Evolutionary conservation across 23 tunicate genomes (phyloP).

Genomic region (Trididemnum clinides): DNA sequence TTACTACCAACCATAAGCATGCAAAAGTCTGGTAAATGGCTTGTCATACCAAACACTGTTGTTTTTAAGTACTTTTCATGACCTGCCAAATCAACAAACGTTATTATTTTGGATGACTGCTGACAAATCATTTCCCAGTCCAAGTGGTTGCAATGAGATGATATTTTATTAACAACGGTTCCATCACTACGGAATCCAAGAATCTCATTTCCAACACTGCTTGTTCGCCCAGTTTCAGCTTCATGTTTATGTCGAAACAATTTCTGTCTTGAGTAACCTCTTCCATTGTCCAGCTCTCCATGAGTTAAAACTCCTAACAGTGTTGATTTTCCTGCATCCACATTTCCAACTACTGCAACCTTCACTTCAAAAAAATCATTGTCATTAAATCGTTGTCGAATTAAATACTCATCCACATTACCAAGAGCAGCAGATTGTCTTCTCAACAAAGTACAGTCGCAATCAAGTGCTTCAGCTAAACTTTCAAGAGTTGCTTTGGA

Average conservation of each 20-base stretch:
- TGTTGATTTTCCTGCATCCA: constrained; percentile 99
- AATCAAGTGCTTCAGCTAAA: constrained; percentile 69
- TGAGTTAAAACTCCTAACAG: constrained; percentile 96
- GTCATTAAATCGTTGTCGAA: constrained; percentile 67
- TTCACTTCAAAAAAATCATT: constrained; percentile 92
- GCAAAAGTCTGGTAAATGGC: constrained; percentile 98
- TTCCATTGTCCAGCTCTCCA: constrained; percentile 97
- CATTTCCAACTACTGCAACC: constrained; percentile 99
- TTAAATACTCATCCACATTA: constrained; percentile 67
- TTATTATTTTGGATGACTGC: constrained; percentile 90
- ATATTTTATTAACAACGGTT: constrained; percentile 65
- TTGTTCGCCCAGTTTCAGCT: constrained; percentile 95
- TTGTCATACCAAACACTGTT: constrained; percentile 99
- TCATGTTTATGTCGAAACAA: constrained; percentile 99
- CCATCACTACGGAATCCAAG: constrained; percentile 90
- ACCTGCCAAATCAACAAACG: constrained; percentile 99
- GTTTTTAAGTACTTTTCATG: constrained; percentile 97
- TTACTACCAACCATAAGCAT: constrained; percentile 98
- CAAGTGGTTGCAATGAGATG: constrained; percentile 66
- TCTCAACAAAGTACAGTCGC: constrained; percentile 84
- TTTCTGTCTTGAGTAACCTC: constrained; percentile 96
- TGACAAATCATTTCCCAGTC: constrained; percentile 94
- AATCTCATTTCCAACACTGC: constrained; percentile 98
- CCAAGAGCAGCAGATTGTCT: constrained; percentile 56
- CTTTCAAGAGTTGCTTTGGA: constrained; percentile 62